Evolutionary conservation across 2,797 vertebrate genomes (phyloP).

Genomic region (Danionella dracula): DNA sequence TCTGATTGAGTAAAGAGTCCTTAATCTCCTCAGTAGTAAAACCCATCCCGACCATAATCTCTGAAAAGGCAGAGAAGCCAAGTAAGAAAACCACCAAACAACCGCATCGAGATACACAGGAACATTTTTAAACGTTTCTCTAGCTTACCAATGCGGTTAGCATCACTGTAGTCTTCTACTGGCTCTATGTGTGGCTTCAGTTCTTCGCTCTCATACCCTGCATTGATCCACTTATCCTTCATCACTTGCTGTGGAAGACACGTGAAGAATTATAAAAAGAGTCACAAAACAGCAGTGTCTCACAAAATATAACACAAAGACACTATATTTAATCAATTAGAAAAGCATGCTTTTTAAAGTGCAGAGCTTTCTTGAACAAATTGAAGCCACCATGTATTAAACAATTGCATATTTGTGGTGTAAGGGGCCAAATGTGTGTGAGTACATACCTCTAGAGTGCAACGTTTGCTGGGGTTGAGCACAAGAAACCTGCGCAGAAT

Average conservation of each 20-base stretch:
- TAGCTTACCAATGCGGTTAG: constrained; percentile 83
- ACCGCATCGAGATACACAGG: not conserved
- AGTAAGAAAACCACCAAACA: not conserved
- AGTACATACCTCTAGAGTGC: constrained; percentile 78
- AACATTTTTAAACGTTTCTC: constrained; percentile 4
- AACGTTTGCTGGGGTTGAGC: constrained; percentile 87
- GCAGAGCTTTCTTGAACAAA: too few relatives aligned
- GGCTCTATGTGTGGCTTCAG: constrained; percentile 87
- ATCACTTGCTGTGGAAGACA: constrained; percentile 82
- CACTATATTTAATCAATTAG: too few relatives aligned
- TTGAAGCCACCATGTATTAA: too few relatives aligned
- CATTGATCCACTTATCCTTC: constrained; percentile 96
- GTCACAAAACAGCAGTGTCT: too few relatives aligned
- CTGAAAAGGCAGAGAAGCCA: constrained; percentile 54
- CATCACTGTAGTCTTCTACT: constrained; percentile 81
- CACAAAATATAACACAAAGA: too few relatives aligned
- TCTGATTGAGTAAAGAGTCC: constrained; percentile 88
- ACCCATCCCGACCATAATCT: constrained; percentile 93
- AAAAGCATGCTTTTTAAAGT: too few relatives aligned
- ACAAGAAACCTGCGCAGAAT: constrained; percentile 88
- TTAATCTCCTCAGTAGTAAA: constrained; percentile 91
- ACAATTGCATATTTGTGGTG: not conserved
- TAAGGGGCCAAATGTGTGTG: not conserved
- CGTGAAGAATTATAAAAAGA: too few relatives aligned
- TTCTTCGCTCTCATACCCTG: constrained; percentile 83